Percentiles rank a stretch among this genome's conserved stretches.
Conservation (phyloP, 1,140 invertebrate genomes). For the Drosophila tropicalis region DNA sequence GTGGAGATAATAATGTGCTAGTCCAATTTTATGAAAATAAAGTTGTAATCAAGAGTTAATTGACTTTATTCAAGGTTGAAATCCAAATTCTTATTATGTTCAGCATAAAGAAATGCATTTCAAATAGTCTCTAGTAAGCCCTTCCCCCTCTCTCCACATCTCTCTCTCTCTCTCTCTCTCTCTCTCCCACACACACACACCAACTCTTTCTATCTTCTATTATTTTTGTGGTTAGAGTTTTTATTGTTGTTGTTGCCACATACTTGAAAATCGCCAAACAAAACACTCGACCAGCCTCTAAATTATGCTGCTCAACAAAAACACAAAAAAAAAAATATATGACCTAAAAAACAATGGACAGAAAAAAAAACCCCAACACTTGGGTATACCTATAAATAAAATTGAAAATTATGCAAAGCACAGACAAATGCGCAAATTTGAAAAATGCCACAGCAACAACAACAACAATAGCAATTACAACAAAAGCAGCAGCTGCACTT, state of each 20-base stretch:
- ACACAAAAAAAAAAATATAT: conserved; percentile 44
- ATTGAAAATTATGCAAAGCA: conserved; percentile 75
- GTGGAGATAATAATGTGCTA: too few relatives aligned
- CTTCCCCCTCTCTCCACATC: too few relatives aligned
- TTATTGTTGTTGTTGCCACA: conserved; percentile 33
- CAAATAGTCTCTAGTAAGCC: too few relatives aligned
- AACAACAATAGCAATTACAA: conserved; percentile 30
- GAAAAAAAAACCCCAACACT: conserved; percentile 42
- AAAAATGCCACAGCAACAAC: conserved; percentile 69
- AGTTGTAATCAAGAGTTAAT: too few relatives aligned
- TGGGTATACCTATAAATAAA: conserved; percentile 36
- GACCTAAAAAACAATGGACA: conserved; percentile 50
- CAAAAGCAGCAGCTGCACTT: conserved; percentile 50
- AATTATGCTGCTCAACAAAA: conserved; percentile 43
- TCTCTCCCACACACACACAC: too few relatives aligned
- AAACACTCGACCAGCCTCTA: conserved; percentile 59
- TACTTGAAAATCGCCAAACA: conserved; percentile 61
- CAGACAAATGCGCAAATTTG: conserved; percentile 80
- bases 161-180: too few relatives aligned
- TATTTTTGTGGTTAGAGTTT: conserved; percentile 51
- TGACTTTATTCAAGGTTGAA: too few relatives aligned
- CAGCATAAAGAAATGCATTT: too few relatives aligned
- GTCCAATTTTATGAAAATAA: too few relatives aligned
- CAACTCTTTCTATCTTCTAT: conserved; percentile 65
- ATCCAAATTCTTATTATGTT: too few relatives aligned